These are phyloP conservation scores for Yponomeuta sedellus DNA, from an alignment of 2,888 invertebrate species.

Conservation along the genomic window DNA sequence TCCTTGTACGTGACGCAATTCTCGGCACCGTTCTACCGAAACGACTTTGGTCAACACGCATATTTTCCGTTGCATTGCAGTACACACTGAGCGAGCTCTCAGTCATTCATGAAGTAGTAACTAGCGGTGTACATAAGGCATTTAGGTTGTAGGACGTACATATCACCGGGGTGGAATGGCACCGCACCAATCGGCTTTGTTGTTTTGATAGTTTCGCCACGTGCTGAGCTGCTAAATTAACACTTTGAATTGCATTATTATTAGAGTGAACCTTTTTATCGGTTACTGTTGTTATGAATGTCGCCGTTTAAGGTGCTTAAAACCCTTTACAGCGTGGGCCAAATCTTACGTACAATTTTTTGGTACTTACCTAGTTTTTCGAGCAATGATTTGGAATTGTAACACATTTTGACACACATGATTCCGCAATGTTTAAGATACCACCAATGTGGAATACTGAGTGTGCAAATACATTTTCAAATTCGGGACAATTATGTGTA, in stretches of 20 bases:
- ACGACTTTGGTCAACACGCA: constrained; percentile 77
- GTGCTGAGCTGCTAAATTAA: constrained; percentile 62
- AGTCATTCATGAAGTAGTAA: constrained; percentile 75
- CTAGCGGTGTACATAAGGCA: constrained; percentile 77
- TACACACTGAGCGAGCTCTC: constrained; percentile 70
- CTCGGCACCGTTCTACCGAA: constrained; percentile 76
- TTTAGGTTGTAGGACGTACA: constrained; percentile 76
- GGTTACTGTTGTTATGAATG: not conserved
- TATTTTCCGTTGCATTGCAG: constrained; percentile 77
- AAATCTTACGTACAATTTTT: too few species aligned
- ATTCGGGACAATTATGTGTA: too few species aligned
- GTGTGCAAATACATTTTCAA: too few species aligned
- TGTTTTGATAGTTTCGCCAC: constrained; percentile 73
- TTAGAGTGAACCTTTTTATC: not conserved
- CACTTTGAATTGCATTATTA: not conserved
- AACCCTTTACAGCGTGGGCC: too few species aligned
- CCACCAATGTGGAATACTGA: too few species aligned
- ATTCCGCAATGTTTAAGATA: too few species aligned
- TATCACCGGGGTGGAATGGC: constrained; percentile 75
- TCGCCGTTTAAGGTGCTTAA: too few species aligned
- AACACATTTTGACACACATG: too few species aligned
- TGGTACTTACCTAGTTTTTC: too few species aligned
- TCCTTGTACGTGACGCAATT: constrained; percentile 75
- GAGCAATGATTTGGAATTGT: too few species aligned
- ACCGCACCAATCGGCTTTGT: constrained; percentile 75